These are phyloP conservation scores for Acrobasis repandana DNA, from an alignment of 2,888 invertebrate species.

Conservation along the genomic window DNA sequence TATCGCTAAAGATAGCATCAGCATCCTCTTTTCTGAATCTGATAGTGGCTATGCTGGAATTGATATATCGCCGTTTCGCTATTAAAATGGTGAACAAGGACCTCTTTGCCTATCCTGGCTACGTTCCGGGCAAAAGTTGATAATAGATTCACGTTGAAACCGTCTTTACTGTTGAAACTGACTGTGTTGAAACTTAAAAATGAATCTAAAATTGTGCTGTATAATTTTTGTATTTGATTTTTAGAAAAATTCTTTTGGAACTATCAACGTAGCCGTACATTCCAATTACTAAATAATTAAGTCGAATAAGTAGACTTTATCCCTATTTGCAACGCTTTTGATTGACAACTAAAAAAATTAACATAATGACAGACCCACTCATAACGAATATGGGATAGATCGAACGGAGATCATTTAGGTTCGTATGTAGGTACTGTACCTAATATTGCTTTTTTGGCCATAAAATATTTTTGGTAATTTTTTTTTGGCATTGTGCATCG, in stretches of 20 bases:
- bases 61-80: too few species aligned
- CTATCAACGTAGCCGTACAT: constrained; percentile 27
- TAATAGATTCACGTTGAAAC: neutral
- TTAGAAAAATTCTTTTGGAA: neutral
- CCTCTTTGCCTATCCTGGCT: neutral
- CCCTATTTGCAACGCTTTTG: neutral
- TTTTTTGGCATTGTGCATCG: neutral
- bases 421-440: too few species aligned
- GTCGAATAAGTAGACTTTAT: constrained; percentile 13
- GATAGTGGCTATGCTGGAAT: too few species aligned
- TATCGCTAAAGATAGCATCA: too few species aligned
- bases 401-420: too few species aligned
- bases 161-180: neutral
- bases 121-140: neutral
- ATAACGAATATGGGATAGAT: too few species aligned
- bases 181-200: neutral
- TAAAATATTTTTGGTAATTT: neutral
- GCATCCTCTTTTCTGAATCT: too few species aligned
- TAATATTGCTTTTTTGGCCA: too few species aligned
- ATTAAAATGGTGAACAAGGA: too few species aligned
- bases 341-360: neutral
- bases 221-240: constrained; percentile 16
- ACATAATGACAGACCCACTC: too few species aligned
- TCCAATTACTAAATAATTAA: constrained; percentile 33
- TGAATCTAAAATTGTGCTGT: neutral